Conservation (phyloP, 2,797 vertebrate genomes). For the Meriones psammophilus region DNA sequence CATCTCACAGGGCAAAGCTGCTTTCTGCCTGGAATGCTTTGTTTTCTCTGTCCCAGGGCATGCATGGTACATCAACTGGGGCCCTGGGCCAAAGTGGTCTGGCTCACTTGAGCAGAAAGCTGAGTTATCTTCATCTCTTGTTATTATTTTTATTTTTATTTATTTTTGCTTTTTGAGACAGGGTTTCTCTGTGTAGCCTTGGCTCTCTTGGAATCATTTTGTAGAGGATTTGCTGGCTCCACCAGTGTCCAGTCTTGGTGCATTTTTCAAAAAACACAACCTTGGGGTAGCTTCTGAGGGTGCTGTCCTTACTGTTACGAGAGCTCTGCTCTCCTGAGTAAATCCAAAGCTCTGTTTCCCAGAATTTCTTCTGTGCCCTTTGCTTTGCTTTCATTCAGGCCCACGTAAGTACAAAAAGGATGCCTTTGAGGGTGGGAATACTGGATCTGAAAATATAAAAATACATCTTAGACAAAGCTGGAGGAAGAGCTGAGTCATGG, state of each 20-base stretch:
- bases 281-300: not conserved
- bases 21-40: not conserved
- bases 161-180: too few relatives aligned
- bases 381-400: constrained; percentile 62
- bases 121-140: constrained; percentile 10
- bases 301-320: constrained; percentile 44
- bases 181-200: too few relatives aligned
- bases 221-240: not conserved
- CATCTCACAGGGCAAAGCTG: not conserved
- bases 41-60: not conserved
- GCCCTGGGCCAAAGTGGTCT: not conserved
- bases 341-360: constrained; percentile 47
- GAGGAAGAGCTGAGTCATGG: constrained; percentile 79
- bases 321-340: constrained; percentile 48
- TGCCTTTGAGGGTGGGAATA: constrained; percentile 56
- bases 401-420: constrained; percentile 68
- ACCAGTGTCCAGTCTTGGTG: not conserved
- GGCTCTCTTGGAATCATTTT: too few relatives aligned
- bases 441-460: constrained; percentile 75
- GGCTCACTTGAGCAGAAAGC: not conserved
- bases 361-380: constrained; percentile 66
- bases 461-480: constrained; percentile 65
- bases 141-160: too few relatives aligned
- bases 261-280: not conserved
- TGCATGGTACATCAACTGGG: not conserved